phyloP scores from a whole-genome alignment of 2,888 invertebrate species.

The Gerosis bhagava region DNA sequence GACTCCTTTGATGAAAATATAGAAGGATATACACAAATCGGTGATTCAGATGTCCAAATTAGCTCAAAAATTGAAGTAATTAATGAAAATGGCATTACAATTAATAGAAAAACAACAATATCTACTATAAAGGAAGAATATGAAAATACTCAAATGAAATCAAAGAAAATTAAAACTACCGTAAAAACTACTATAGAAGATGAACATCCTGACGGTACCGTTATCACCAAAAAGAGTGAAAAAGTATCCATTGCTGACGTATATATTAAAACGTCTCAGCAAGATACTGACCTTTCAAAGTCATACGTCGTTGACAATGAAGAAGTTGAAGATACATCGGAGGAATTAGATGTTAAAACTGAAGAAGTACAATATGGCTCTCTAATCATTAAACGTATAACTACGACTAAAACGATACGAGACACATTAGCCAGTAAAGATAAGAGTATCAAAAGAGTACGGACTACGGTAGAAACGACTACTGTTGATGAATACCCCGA shows the following conservation, averaged over 20 bases:
- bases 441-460: conserved; percentile 77
- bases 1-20: conserved; percentile 60
- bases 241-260: conserved; percentile 67
- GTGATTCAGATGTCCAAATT: conserved; percentile 51
- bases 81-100: conserved; percentile 50
- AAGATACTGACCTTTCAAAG: conserved; percentile 45
- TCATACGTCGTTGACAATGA: conserved; percentile 56
- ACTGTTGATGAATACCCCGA: conserved; percentile 75
- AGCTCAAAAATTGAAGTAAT: conserved; percentile 48
- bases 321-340: conserved; percentile 63
- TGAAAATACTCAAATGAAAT: conserved; percentile 46
- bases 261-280: conserved; percentile 47
- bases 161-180: conserved; percentile 63
- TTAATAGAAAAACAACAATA: conserved; percentile 61
- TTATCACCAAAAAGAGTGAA: conserved; percentile 66
- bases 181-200: conserved; percentile 56
- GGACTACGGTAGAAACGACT: conserved; percentile 80
- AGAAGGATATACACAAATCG: conserved; percentile 49
- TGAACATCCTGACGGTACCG: conserved; percentile 67
- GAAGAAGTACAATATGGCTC: conserved; percentile 61
- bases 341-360: conserved; percentile 64
- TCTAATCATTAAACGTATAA: conserved; percentile 60
- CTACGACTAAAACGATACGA: conserved; percentile 71
- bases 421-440: conserved; percentile 77
- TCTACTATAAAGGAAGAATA: conserved; percentile 62